A percentile compares a stretch with the other conserved stretches of the same genome.
phyloP scores from a whole-genome alignment of 2,888 invertebrate species.

The Platycnemis pennipes region DNA sequence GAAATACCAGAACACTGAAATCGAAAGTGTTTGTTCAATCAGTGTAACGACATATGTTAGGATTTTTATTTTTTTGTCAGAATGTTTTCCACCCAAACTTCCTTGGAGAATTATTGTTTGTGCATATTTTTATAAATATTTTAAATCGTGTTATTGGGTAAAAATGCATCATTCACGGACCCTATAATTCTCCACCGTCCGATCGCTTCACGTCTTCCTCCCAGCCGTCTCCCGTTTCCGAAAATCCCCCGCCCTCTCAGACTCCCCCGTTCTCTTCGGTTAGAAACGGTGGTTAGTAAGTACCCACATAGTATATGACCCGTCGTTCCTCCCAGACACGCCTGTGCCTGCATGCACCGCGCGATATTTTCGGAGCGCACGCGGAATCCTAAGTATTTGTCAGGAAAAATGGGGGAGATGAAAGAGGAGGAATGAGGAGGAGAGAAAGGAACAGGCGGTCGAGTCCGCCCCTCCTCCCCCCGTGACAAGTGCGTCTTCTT shows the following conservation, averaged over 20 bases:
- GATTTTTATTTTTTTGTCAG: no score
- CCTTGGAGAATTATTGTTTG: no score
- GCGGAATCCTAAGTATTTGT: slow-evolving; percentile 9
- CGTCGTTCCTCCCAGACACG: neutral
- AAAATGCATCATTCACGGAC: no score
- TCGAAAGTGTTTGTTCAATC: no score
- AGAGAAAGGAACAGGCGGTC: slow-evolving; percentile 43
- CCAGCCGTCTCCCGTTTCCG: neutral
- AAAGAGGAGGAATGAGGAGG: neutral
- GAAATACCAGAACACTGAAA: no score
- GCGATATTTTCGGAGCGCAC: slow-evolving; percentile 41
- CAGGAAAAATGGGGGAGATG: neutral
- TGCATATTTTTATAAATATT: no score
- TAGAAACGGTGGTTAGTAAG: neutral
- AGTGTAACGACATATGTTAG: no score
- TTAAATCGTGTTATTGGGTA: no score
- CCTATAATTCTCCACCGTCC: neutral
- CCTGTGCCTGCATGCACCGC: neutral
- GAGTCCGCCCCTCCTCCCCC: neutral
- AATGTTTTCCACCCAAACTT: no score
- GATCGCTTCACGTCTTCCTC: neutral
- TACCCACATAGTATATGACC: neutral
- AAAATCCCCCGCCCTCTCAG: neutral
- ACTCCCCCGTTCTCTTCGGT: neutral
- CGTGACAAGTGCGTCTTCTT: slow-evolving; percentile 52